These are phyloP conservation scores for Anagrus nilaparvatae DNA, from an alignment of 1,140 invertebrate genomes.

Conservation along the genomic window DNA sequence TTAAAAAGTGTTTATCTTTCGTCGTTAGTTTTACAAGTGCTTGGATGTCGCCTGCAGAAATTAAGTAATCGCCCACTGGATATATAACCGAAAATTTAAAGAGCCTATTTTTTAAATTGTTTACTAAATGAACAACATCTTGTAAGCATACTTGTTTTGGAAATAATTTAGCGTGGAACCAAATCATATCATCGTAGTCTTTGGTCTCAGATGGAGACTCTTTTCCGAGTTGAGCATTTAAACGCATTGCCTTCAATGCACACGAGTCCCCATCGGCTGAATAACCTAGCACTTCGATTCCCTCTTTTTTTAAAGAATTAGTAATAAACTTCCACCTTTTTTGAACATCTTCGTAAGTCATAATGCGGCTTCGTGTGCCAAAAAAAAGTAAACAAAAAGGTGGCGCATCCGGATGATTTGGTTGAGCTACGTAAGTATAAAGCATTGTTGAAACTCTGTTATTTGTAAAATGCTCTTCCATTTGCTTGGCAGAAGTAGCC, in stretches of 20 bases:
- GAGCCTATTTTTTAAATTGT: slow-evolving; percentile 9
- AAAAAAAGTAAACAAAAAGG: slow-evolving; percentile 16
- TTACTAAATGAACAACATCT: slow-evolving; percentile 15
- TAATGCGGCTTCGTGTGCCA: slow-evolving; percentile 14
- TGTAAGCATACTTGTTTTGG: slow-evolving; percentile 11
- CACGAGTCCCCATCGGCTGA: slow-evolving; percentile 15
- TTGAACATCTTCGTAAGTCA: slow-evolving; percentile 6
- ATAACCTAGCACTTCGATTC: slow-evolving; percentile 13
- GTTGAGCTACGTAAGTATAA: slow-evolving; percentile 16
- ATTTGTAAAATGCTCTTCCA: slow-evolving; percentile 12
- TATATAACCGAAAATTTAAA: slow-evolving; percentile 16
- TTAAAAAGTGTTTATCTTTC: slow-evolving; percentile 18
- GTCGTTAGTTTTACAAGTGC: slow-evolving; percentile 4
- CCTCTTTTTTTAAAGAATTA: slow-evolving; percentile 6
- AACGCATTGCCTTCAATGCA: slow-evolving; percentile 3
- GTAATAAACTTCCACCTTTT: slow-evolving; percentile 12
- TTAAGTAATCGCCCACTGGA: slow-evolving; percentile 11
- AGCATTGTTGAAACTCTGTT: slow-evolving; percentile 7
- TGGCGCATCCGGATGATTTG: slow-evolving; percentile 7
- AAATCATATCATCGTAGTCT: not conserved
- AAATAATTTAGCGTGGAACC: slow-evolving; percentile 12
- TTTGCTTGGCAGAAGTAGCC: slow-evolving; percentile 11
- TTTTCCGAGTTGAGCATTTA: slow-evolving; percentile 5
- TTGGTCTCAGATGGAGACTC: not conserved
- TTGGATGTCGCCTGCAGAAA: slow-evolving; percentile 10